phyloP scores from a whole-genome alignment of 1,140 invertebrate genomes.

The Chironomus tepperi region DNA sequence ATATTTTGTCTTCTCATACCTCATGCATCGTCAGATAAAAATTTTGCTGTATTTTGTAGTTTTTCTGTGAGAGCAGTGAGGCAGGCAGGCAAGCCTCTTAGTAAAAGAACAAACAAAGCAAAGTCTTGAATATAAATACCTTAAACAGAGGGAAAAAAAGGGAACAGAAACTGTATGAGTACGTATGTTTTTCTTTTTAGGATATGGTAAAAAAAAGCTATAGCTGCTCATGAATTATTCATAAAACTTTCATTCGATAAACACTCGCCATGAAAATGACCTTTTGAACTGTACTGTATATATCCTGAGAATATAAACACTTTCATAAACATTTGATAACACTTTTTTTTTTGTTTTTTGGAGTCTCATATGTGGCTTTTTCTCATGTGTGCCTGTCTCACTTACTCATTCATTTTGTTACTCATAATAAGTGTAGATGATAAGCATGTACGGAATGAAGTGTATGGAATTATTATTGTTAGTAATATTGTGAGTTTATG shows the following conservation, averaged over 20 bases:
- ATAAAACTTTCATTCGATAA: constrained; percentile 8
- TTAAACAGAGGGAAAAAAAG: not conserved
- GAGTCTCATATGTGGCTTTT: not conserved
- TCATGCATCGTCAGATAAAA: too few species aligned
- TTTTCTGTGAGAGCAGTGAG: not conserved
- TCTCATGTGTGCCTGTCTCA: not conserved
- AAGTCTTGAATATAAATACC: not conserved
- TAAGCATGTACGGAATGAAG: too few species aligned
- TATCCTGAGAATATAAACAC: constrained; percentile 8
- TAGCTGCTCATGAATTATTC: not conserved
- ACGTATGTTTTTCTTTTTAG: not conserved
- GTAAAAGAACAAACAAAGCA: not conserved
- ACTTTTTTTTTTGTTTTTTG: not conserved
- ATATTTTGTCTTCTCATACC: too few species aligned
- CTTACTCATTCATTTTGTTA: constrained; percentile 8
- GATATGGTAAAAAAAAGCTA: not conserved
- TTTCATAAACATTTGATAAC: constrained; percentile 9
- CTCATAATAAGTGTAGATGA: not conserved
- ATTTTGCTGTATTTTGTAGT: not conserved
- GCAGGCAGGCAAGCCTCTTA: too few species aligned
- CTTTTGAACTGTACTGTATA: not conserved
- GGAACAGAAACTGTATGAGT: not conserved
- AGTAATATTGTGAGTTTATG: too few species aligned
- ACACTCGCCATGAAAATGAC: constrained; percentile 5
- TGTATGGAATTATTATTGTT: too few species aligned